Evolutionary conservation across 1,140 invertebrate genomes (phyloP).

Genomic region (Pollicipes pollicipes): DNA sequence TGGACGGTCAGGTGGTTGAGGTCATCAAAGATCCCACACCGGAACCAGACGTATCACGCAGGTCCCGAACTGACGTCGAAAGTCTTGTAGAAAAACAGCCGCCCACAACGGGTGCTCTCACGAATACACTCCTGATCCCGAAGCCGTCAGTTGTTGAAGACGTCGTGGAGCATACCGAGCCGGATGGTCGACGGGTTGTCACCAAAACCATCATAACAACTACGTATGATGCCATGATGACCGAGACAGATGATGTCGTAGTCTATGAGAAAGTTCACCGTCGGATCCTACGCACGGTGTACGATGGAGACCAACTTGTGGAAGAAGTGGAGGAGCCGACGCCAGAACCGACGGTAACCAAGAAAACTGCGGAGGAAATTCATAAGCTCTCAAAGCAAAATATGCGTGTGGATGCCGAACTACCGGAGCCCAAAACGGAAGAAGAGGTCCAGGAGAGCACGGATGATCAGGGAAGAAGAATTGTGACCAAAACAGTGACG

Average conservation of each 20-base stretch:
- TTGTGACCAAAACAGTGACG: background rate
- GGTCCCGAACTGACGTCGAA: background rate
- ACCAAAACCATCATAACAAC: background rate
- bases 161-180: background rate
- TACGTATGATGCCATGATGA: background rate
- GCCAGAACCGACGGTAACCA: background rate
- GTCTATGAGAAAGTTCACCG: background rate
- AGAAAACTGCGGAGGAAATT: background rate
- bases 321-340: background rate
- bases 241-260: background rate
- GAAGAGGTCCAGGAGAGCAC: background rate
- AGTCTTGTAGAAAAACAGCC: background rate
- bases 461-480: background rate
- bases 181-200: background rate
- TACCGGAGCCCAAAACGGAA: background rate
- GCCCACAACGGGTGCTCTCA: no score
- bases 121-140: background rate
- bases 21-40: background rate
- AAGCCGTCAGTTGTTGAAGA: background rate
- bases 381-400: background rate
- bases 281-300: background rate
- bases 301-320: background rate
- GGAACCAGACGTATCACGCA: background rate
- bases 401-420: background rate
- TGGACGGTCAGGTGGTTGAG: background rate